A percentile compares a stretch with the other conserved stretches of the same genome.
Conservation (phyloP, 2,113 vertebrate genomes). For the Dicentrarchus labrax region DNA sequence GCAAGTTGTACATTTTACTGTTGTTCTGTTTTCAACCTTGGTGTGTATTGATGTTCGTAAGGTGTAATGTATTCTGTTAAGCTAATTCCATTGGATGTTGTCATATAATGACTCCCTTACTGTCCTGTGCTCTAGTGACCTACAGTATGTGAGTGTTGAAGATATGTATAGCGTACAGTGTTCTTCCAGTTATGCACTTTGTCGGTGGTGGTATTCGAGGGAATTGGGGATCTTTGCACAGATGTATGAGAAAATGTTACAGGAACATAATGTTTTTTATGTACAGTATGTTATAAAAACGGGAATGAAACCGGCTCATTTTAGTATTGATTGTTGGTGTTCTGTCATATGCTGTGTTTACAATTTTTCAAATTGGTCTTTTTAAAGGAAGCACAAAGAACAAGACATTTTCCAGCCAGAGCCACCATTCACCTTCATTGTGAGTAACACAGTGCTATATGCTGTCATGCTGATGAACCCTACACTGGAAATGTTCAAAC, state of each 20-base stretch:
- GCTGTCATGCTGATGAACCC: constrained; percentile 49
- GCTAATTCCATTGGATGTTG: constrained; percentile 76
- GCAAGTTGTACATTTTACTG: constrained; percentile 75
- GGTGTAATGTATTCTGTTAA: constrained; percentile 67
- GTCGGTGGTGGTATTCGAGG: constrained; percentile 74
- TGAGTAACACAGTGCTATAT: constrained; percentile 55
- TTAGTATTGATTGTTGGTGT: constrained; percentile 48
- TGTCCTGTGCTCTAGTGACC: constrained; percentile 69
- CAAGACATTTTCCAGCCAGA: constrained; percentile 25
- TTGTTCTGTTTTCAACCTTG: constrained; percentile 43
- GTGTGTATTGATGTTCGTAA: constrained; percentile 61
- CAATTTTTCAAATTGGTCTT: constrained; percentile 33
- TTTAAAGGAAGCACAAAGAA: constrained; percentile 12
- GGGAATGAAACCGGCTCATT: constrained; percentile 64
- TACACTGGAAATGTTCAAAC: constrained; percentile 71
- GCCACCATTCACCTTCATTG: constrained; percentile 48
- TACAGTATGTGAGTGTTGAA: constrained; percentile 69
- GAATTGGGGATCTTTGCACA: constrained; percentile 78
- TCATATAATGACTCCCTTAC: constrained; percentile 55
- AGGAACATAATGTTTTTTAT: constrained; percentile 66
- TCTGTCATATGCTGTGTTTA: constrained; percentile 51
- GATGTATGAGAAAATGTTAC: constrained; percentile 65
- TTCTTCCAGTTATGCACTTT: constrained; percentile 84
- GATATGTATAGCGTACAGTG: constrained; percentile 71
- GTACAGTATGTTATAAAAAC: constrained; percentile 72